phyloP scores from a whole-genome alignment of 1,140 invertebrate species.

The Drosophila kurseongensis region DNA sequence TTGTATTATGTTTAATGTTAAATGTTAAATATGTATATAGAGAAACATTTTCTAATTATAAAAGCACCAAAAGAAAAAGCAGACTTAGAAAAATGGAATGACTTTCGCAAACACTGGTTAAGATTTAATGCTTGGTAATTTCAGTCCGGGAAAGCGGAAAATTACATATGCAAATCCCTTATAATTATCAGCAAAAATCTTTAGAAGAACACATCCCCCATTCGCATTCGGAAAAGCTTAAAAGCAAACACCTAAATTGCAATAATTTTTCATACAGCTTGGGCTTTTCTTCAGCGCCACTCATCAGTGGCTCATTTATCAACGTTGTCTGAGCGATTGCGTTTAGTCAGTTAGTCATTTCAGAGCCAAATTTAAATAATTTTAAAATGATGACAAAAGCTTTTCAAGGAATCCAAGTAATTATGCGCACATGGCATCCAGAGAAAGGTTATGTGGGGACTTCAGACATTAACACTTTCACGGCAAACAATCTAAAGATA shows the following conservation, averaged over 20 bases:
- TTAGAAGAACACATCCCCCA: background rate
- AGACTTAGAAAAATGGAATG: background rate
- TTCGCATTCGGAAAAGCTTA: slow-evolving; percentile 6
- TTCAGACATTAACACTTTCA: slow-evolving; percentile 37
- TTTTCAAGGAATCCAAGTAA: slow-evolving; percentile 49
- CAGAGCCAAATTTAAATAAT: slow-evolving; percentile 55
- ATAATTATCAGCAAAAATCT: slow-evolving; percentile 24
- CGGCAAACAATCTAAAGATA: slow-evolving; percentile 37
- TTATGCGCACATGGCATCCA: slow-evolving; percentile 51
- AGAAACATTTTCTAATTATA: no score
- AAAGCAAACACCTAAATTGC: slow-evolving; percentile 30
- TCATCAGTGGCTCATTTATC: slow-evolving; percentile 44
- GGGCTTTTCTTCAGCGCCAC: slow-evolving; percentile 3
- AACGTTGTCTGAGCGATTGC: slow-evolving; percentile 11
- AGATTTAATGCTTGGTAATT: background rate
- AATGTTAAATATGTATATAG: no score
- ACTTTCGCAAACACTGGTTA: background rate
- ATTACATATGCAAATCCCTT: slow-evolving; percentile 40
- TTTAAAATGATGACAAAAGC: slow-evolving; percentile 63
- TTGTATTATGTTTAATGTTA: no score
- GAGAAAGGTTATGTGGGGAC: slow-evolving; percentile 18
- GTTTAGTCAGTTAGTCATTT: slow-evolving; percentile 37
- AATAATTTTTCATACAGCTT: slow-evolving; percentile 37
- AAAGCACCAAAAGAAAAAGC: background rate
- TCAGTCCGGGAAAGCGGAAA: slow-evolving; percentile 1